These are phyloP conservation scores for Tipula vernalis DNA, from an alignment of 2,888 invertebrate species.

Conservation along the genomic window DNA sequence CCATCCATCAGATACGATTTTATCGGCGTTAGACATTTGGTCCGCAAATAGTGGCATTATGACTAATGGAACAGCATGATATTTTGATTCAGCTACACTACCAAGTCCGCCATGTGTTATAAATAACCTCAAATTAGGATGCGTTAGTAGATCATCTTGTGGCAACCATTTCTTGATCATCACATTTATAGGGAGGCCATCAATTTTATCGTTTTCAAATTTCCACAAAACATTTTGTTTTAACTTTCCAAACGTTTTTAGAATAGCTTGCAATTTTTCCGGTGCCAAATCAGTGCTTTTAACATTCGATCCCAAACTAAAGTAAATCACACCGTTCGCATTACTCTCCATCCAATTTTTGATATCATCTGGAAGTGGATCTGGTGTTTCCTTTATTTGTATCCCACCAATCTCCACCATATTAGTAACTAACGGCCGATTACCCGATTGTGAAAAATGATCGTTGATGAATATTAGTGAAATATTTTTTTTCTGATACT, in stretches of 20 bases:
- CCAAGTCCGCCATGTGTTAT: constrained; percentile 55
- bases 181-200: constrained; percentile 16
- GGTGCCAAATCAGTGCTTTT: constrained; percentile 40
- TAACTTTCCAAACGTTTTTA: constrained; percentile 42
- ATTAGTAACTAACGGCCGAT: constrained; percentile 41
- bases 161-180: constrained; percentile 40
- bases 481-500: constrained; percentile 25
- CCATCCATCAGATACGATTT: constrained; percentile 34
- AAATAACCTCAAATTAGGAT: constrained; percentile 45
- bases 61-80: constrained; percentile 36
- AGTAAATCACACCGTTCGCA: constrained; percentile 36
- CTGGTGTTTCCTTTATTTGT: constrained; percentile 34
- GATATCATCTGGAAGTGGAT: constrained; percentile 33
- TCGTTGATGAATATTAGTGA: constrained; percentile 38
- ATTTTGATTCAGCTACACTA: constrained; percentile 47
- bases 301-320: constrained; percentile 48
- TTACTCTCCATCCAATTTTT: constrained; percentile 40
- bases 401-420: constrained; percentile 20
- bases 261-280: constrained; percentile 39
- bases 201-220: constrained; percentile 46
- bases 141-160: constrained; percentile 51
- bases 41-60: constrained; percentile 27
- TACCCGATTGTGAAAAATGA: constrained; percentile 39
- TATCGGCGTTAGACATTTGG: constrained; percentile 39
- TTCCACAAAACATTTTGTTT: constrained; percentile 56